Conservation (phyloP, 2,113 vertebrate species). For the Sardina pilchardus region DNA sequence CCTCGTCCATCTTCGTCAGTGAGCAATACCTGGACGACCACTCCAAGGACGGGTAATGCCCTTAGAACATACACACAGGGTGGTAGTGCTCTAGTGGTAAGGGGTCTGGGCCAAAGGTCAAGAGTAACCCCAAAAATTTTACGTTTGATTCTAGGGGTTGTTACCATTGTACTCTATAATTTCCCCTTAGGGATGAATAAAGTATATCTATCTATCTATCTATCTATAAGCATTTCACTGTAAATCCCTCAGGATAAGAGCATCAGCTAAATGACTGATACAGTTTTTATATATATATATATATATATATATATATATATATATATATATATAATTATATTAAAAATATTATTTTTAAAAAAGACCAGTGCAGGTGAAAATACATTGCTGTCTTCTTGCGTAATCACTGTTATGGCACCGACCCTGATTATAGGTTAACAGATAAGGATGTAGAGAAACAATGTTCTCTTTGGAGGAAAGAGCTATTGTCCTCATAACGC, state of each 20-base stretch:
- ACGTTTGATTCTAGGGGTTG: no score
- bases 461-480: background rate
- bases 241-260: background rate
- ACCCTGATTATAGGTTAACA: background rate
- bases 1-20: slow-evolving; percentile 82
- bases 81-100: no score
- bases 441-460: background rate
- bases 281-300: no score
- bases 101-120: no score
- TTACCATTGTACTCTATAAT: no score
- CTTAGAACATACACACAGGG: slow-evolving; percentile 47
- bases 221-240: background rate
- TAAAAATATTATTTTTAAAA: no score
- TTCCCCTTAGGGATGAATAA: no score
- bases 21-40: slow-evolving; percentile 73
- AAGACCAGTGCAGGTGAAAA: no score
- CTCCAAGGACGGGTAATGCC: slow-evolving; percentile 73
- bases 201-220: no score
- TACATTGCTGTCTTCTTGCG: background rate
- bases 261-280: slow-evolving; percentile 10
- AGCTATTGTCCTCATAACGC: background rate
- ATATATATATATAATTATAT: no score
- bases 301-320: no score
- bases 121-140: no score
- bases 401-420: background rate